phyloP scores from a whole-genome alignment of 2,797 vertebrate genomes.

The Microtus agrestis region DNA sequence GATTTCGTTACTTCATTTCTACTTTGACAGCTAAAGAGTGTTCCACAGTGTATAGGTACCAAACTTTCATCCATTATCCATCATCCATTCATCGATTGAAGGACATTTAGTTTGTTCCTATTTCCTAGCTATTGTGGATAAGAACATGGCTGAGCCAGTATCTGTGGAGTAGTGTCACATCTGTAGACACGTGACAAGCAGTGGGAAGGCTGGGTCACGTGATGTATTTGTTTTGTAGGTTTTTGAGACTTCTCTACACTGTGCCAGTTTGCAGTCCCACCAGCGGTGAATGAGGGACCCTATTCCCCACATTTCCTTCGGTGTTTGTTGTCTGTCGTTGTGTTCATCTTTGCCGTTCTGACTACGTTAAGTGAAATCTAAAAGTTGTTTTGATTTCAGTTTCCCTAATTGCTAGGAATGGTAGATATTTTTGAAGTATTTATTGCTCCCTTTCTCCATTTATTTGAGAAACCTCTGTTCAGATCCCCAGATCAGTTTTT shows the following conservation, averaged over 20 bases:
- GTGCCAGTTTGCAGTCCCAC: too few relatives aligned
- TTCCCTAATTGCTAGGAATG: background rate
- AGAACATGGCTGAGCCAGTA: background rate
- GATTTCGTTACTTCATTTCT: background rate
- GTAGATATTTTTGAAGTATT: background rate
- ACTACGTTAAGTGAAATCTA: background rate
- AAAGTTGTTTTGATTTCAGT: background rate
- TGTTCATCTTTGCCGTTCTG: background rate
- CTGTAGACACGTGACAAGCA: background rate
- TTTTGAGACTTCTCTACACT: background rate
- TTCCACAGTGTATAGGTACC: background rate
- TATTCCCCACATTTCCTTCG: too few relatives aligned
- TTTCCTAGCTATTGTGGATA: background rate
- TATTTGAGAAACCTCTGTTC: background rate
- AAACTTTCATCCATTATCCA: background rate
- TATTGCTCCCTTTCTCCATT: background rate
- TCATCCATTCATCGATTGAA: background rate
- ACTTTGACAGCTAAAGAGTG: background rate
- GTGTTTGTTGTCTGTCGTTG: background rate
- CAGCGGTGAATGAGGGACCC: background rate
- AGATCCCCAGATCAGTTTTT: background rate
- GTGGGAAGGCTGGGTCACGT: too few relatives aligned
- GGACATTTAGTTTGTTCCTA: background rate
- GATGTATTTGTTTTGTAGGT: background rate
- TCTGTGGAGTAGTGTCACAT: background rate